phyloP scores from a whole-genome alignment of 2,113 vertebrate genomes.

The Eulemur macaco region DNA sequence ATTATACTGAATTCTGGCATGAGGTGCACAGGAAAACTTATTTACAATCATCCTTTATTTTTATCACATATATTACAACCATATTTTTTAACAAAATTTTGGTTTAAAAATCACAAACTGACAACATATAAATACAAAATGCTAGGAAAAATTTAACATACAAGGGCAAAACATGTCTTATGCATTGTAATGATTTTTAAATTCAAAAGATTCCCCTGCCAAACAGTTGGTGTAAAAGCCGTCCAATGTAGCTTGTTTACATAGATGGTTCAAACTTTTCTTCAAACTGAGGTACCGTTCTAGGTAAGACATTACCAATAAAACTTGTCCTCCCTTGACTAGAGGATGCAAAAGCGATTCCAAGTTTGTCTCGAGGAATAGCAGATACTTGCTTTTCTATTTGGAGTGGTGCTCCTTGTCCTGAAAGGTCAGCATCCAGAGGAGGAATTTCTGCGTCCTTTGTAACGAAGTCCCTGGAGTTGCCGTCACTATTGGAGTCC shows the following conservation, averaged over 20 bases:
- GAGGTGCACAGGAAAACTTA: conserved; percentile 66
- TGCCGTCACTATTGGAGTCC: not conserved
- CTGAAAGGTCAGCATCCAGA: not conserved
- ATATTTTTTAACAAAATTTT: conserved; percentile 12
- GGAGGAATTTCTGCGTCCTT: not conserved
- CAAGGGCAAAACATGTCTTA: conserved; percentile 57
- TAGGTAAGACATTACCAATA: conserved; percentile 18
- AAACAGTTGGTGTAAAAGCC: not conserved
- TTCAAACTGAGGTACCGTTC: conserved; percentile 33
- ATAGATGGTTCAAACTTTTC: not conserved
- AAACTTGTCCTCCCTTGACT: not conserved
- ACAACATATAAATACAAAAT: conserved; percentile 61
- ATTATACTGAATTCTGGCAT: conserved; percentile 63
- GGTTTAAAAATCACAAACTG: conserved; percentile 52
- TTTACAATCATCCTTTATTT: not conserved
- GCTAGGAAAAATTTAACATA: conserved; percentile 66
- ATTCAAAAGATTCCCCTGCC: conserved; percentile 30
- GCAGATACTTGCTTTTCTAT: not conserved
- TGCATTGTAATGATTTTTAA: conserved; percentile 48
- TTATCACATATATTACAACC: conserved; percentile 70
- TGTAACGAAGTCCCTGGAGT: not conserved
- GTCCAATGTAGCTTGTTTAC: not conserved
- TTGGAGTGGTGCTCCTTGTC: not conserved
- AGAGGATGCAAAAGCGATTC: not conserved
- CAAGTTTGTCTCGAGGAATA: not conserved